These are phyloP conservation scores for Crioceris asparagi DNA, from an alignment of 2,888 invertebrate species.

Conservation along the genomic window DNA sequence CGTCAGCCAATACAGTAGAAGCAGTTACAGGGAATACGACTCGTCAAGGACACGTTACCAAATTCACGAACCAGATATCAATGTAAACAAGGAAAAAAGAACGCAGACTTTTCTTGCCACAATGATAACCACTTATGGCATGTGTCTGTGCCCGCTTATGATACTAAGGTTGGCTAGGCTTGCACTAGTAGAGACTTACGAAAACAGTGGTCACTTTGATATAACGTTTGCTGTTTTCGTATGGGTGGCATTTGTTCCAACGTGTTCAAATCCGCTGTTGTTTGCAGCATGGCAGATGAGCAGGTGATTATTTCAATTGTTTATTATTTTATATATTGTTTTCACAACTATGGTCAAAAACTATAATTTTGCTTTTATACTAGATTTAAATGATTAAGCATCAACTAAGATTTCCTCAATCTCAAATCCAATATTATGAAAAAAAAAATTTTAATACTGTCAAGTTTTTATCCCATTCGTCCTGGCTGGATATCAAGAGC, in stretches of 20 bases:
- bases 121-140: conserved; percentile 55
- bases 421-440: too few relatives aligned
- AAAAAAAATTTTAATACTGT: too few relatives aligned
- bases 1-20: conserved; percentile 29
- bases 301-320: too few relatives aligned
- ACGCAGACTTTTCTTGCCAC: conserved; percentile 56
- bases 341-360: too few relatives aligned
- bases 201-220: conserved; percentile 56
- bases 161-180: conserved; percentile 47
- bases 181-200: conserved; percentile 56
- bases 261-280: conserved; percentile 53
- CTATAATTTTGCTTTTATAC: too few relatives aligned
- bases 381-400: too few relatives aligned
- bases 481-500: too few relatives aligned
- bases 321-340: too few relatives aligned
- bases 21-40: conserved; percentile 26
- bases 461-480: too few relatives aligned
- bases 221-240: conserved; percentile 57
- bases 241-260: conserved; percentile 60
- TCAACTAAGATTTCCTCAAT: too few relatives aligned
- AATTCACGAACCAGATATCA: conserved; percentile 45
- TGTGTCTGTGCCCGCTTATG: conserved; percentile 58
- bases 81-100: conserved; percentile 50
- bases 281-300: conserved; percentile 55
- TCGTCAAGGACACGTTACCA: conserved; percentile 36